Evolutionary conservation across 2,888 invertebrate species (phyloP), one percentile per base, ranked within the genome.

Genomic region (Ctena decussata): DNA sequence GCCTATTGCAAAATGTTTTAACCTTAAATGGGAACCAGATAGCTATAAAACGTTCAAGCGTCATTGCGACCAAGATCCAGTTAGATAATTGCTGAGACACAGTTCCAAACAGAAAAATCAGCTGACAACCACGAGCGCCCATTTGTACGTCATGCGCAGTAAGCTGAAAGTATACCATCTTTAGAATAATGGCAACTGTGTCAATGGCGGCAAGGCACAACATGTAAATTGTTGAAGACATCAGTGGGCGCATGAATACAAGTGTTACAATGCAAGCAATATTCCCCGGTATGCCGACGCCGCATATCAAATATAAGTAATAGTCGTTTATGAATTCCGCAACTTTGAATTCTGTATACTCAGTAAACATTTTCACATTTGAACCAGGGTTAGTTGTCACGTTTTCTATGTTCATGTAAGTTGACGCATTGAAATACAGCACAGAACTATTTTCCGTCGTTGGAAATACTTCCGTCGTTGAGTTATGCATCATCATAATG

Each of bases 51-150:
- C 94, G 89, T 79, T 94, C 94, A 3, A 91, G 76, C 15, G 94
- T 94, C 92, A 94, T 93, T 18, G 90, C 88, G 8, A 94, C 94
- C 12, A 94, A 84, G 18, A 94, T 86, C 94, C 94, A 94, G 83
- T 93, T 93, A 27, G 94, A 89, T 75, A 91, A 93, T 80, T 90
- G 90, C 77, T 90, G 88, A 8, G 92, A 85, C 46, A 91, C 89
- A 41, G 92, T 91, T 21, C 93, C 92, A 6, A 91, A 39, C 78
- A 92, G 91, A 57, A 88, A 88, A 39, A 93, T 88, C 12, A 91
- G 24, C 76, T 92, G 89, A 71, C 94, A 94, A 0, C 91, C 88
- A 2, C 24, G 84, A 57, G 89, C 87, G 15, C 89, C 89, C 24
- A 93, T 75, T 44, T 82, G 78, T 8, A 92, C 81, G 65, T 92